A percentile compares a stretch with the other conserved stretches of the same genome.
Conservation (phyloP, 2,888 invertebrate species). For the Clitarchus hookeri region DNA sequence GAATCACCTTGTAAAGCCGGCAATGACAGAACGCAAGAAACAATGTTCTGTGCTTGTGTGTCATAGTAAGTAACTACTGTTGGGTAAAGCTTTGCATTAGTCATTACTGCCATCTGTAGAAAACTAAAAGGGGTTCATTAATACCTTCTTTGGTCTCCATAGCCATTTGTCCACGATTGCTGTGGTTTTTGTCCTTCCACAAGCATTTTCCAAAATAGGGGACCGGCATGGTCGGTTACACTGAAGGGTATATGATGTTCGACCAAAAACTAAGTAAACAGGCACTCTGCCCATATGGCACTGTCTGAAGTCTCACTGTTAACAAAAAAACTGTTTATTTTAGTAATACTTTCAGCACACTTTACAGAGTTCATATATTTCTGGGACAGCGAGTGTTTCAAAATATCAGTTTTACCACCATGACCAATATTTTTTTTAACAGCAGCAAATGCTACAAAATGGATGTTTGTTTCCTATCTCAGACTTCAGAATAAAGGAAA, state of each 20-base stretch:
- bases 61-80: background rate
- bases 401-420: background rate
- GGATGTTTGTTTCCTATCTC: background rate
- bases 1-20: background rate
- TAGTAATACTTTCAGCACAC: background rate
- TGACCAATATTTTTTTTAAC: background rate
- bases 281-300: background rate
- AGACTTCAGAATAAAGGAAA: background rate
- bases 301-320: background rate
- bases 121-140: background rate
- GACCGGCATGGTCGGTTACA: background rate
- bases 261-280: background rate
- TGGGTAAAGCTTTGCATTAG: background rate
- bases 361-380: too few species aligned
- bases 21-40: background rate
- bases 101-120: background rate
- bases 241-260: background rate
- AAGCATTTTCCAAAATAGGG: background rate
- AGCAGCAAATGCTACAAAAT: background rate
- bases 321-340: background rate
- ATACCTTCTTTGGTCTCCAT: background rate
- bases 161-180: background rate
- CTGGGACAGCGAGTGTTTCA: background rate
- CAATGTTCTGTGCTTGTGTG: background rate
- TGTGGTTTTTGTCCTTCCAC: background rate